Evolutionary conservation across 2,797 vertebrate genomes (phyloP), one percentile per base, ranked within the genome.

Genomic region (Ficedula albicollis): DNA sequence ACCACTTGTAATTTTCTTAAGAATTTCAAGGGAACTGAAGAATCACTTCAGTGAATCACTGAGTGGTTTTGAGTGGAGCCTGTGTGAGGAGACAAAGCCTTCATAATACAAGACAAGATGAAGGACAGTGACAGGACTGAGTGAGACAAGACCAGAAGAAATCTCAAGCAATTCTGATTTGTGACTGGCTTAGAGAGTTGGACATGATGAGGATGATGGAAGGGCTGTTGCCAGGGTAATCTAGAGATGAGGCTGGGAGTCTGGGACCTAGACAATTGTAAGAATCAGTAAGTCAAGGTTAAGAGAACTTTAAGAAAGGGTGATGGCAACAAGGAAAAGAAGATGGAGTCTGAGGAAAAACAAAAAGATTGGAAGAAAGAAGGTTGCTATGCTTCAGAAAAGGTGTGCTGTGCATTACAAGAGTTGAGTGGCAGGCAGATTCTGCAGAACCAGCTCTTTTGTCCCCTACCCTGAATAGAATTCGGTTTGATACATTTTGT

Each of bases 181-280:
- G 34, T 62, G 43, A 54, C 43, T 54, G 88, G 9, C 54, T 64
- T 62, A 69, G n/a, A 54, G 66, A 90, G 59, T 32, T 86, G 46
- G 54, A 72, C 9, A 23, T 19, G 84, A 72, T 49, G 51, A 78
- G 58, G 66, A 64, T 86, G 88, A 43, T 36, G 34, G 87, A 81
- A 93, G n/a, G 43, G 49, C 88, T 91, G 88, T 95, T 95, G 86
- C 92, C 49, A 84, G 92, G 88, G 80, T 84, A 86, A 96, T 95
- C 83, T 67, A 76, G 43, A 87, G 46, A 62, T 76, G 77, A 95
- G 20, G n/a, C 36, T 84, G 62, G 19, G 43, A 90, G 48, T 43
- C 77, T 91, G 38, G 46, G 55, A 58, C 67, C 54, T 59, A 69
- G 39, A 76, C 51, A 73, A 69, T 79, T 73, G 55, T n/a, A 41